phyloP scores from a whole-genome alignment of 2,797 vertebrate genomes.

The Lindbergichthys nudifrons region DNA sequence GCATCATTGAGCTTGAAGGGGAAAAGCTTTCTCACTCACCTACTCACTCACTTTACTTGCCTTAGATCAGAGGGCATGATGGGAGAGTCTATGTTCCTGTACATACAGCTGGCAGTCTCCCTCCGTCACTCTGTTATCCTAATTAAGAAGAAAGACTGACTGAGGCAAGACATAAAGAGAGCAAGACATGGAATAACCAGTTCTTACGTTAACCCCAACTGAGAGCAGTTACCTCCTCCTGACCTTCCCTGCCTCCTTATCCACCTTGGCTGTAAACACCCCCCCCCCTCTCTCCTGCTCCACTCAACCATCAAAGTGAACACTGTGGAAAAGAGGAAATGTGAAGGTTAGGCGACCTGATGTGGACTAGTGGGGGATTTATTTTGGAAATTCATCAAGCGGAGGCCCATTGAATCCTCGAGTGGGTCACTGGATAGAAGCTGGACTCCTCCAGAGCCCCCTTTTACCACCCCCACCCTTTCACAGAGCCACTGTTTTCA shows the following conservation, averaged over 20 bases:
- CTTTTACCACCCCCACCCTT: conserved; percentile 30
- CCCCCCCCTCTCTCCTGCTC: neutral
- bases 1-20: conserved; percentile 44
- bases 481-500: conserved; percentile 55
- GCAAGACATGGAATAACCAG: conserved; percentile 38
- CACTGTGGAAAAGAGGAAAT: conserved; percentile 70
- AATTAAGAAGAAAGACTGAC: conserved; percentile 57
- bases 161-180: conserved; percentile 34
- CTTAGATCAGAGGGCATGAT: conserved; percentile 26
- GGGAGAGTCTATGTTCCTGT: conserved; percentile 15
- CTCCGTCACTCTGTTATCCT: conserved; percentile 41
- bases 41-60: conserved; percentile 28
- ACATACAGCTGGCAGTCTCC: conserved; percentile 5
- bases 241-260: conserved; percentile 54
- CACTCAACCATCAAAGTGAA: conserved; percentile 67
- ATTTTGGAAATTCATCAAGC: conserved; percentile 77
- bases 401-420: conserved; percentile 51
- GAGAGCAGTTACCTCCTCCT: conserved; percentile 59
- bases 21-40: conserved; percentile 27
- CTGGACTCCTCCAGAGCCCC: conserved; percentile 53
- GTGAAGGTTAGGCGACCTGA: conserved; percentile 67
- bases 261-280: conserved; percentile 21
- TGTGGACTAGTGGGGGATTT: conserved; percentile 62
- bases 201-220: conserved; percentile 42
- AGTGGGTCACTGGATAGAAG: conserved; percentile 45